Evolutionary conservation across 2,797 vertebrate genomes (phyloP).

Genomic region (Anguilla pacifica): DNA sequence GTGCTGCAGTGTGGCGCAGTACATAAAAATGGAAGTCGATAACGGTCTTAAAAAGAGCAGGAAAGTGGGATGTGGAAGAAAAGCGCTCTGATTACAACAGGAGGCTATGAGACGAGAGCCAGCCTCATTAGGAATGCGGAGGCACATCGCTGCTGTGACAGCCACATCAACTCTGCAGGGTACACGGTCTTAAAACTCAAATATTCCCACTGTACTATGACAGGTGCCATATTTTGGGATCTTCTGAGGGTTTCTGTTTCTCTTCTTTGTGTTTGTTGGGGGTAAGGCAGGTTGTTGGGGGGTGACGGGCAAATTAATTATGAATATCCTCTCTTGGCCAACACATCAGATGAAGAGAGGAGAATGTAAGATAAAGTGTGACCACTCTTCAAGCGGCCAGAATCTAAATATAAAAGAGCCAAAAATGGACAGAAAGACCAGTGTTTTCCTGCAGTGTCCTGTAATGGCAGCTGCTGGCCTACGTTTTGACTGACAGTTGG

Average conservation of each 20-base stretch:
- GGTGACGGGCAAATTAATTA: constrained; percentile 39
- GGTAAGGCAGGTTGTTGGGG: background rate
- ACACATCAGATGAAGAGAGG: background rate
- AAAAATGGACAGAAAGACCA: background rate
- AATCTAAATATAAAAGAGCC: background rate
- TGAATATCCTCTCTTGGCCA: constrained; percentile 25
- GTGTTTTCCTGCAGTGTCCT: background rate
- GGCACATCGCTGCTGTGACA: background rate
- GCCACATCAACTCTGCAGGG: constrained; percentile 5
- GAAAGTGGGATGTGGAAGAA: constrained; percentile 15
- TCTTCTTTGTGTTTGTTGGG: no score
- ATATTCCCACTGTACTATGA: background rate
- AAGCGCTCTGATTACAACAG: constrained; percentile 21
- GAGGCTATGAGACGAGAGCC: constrained; percentile 11
- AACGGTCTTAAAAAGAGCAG: constrained; percentile 31
- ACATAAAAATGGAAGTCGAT: constrained; percentile 34
- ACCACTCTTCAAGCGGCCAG: background rate
- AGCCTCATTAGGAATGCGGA: constrained; percentile 1
- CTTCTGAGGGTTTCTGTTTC: background rate
- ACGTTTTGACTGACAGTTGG: background rate
- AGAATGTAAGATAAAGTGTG: background rate
- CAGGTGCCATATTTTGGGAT: background rate
- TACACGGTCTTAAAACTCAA: background rate
- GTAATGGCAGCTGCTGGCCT: background rate
- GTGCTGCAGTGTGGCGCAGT: constrained; percentile 20